phyloP scores from a whole-genome alignment of 1,140 invertebrate species.

The Bombus confusus region DNA sequence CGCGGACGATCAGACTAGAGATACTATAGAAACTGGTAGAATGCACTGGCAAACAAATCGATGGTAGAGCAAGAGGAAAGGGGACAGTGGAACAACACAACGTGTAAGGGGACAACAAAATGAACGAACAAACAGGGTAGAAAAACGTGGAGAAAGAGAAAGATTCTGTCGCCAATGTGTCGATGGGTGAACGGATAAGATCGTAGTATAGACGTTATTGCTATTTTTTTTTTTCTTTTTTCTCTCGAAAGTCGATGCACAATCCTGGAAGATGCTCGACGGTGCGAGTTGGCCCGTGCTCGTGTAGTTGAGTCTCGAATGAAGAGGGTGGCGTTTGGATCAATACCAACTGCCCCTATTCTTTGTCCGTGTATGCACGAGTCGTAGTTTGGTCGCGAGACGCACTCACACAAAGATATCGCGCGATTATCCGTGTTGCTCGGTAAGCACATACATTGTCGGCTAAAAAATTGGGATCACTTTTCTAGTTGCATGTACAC shows the following conservation, averaged over 20 bases:
- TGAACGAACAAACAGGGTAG: neutral
- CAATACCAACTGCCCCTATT: slow-evolving; percentile 81
- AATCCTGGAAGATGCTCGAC: slow-evolving; percentile 44
- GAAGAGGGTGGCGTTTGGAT: slow-evolving; percentile 74
- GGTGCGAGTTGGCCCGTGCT: slow-evolving; percentile 38
- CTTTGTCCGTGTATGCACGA: slow-evolving; percentile 70
- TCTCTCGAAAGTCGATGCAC: slow-evolving; percentile 33
- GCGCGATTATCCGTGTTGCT: neutral
- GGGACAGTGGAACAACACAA: neutral
- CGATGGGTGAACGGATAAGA: no score
- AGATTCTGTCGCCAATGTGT: neutral
- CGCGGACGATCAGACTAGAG: neutral
- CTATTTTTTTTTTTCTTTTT: slow-evolving; percentile 12
- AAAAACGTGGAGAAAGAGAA: neutral
- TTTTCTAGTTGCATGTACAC: neutral
- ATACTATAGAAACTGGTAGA: neutral
- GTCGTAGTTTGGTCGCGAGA: slow-evolving; percentile 54
- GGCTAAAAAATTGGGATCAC: neutral
- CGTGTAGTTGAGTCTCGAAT: slow-evolving; percentile 58
- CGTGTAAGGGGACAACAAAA: neutral
- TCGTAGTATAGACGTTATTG: slow-evolving; percentile 38
- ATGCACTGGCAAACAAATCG: slow-evolving; percentile 15
- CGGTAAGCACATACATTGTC: neutral
- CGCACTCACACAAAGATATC: slow-evolving; percentile 29
- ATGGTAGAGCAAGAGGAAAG: no score